Conservation (phyloP, 2,797 vertebrate genomes). For the Oreochromis mossambicus region DNA sequence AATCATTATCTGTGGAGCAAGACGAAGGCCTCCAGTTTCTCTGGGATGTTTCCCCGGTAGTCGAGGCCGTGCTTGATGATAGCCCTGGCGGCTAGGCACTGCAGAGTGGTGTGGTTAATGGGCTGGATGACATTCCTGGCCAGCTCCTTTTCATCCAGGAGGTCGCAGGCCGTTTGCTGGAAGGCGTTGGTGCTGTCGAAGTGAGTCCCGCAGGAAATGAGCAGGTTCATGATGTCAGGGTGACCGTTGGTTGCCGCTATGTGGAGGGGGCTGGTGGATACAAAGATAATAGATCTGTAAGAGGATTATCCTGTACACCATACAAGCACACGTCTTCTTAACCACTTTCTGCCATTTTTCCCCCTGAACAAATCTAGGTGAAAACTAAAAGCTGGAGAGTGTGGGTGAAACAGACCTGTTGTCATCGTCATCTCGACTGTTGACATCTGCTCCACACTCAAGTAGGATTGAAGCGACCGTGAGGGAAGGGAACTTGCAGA, state of each 20-base stretch:
- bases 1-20: conserved; percentile 93
- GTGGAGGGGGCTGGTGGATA: conserved; percentile 82
- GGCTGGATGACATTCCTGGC: conserved; percentile 97
- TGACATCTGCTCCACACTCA: conserved; percentile 94
- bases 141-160: conserved; percentile 95
- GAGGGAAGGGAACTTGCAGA: conserved; percentile 97
- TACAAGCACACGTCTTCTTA: background rate
- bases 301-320: background rate
- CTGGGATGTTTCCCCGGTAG: conserved; percentile 91
- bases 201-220: conserved; percentile 93
- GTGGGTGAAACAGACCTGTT: conserved; percentile 74
- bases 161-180: conserved; percentile 93
- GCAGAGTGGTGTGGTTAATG: conserved; percentile 96
- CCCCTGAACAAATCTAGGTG: background rate
- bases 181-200: conserved; percentile 95
- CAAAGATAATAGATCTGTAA: background rate
- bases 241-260: conserved; percentile 96
- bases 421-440: conserved; percentile 90
- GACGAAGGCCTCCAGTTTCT: conserved; percentile 95
- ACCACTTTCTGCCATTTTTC: background rate
- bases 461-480: conserved; percentile 92
- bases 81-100: conserved; percentile 95
- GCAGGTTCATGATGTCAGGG: conserved; percentile 97
- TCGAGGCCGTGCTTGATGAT: conserved; percentile 89
- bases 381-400: background rate